A percentile compares a stretch with the other conserved stretches of the same genome.
These are phyloP conservation scores for Carpatolechia fugitivella DNA, from an alignment of 2,888 invertebrate species.

Conservation along the genomic window DNA sequence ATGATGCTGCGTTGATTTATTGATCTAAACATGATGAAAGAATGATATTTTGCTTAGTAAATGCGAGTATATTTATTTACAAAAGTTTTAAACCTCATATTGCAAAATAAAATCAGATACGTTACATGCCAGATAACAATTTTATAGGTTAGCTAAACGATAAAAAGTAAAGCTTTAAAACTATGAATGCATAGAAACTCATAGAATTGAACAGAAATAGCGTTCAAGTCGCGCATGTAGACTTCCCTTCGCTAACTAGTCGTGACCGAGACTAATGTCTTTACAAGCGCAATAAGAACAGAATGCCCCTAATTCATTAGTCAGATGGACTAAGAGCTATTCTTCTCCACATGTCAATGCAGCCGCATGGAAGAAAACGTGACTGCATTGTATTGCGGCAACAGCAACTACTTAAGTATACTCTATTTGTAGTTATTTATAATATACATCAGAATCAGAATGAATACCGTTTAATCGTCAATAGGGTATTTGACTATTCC, in stretches of 20 bases:
- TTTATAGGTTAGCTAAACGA: too few species aligned
- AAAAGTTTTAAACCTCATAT: too few species aligned
- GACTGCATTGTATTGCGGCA: neutral
- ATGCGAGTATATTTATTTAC: too few species aligned
- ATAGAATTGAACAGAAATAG: neutral
- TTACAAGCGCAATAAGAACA: neutral
- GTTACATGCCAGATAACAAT: too few species aligned
- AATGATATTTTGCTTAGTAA: too few species aligned
- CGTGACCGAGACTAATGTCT: neutral
- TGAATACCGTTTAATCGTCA: neutral
- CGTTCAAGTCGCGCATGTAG: neutral
- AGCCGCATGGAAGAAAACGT: neutral
- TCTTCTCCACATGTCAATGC: neutral
- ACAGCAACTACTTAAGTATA: neutral
- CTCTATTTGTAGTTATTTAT: neutral
- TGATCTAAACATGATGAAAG: too few species aligned
- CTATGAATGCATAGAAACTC: neutral
- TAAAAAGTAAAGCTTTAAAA: too few species aligned
- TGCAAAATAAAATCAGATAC: too few species aligned
- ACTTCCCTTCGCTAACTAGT: neutral
- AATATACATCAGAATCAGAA: neutral
- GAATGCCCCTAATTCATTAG: conserved; percentile 3
- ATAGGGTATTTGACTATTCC: too few species aligned
- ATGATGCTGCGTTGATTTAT: too few species aligned
- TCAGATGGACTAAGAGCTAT: neutral